These are phyloP conservation scores for Tauraco erythrolophus DNA, from an alignment of 2,113 vertebrate genomes.

Conservation along the genomic window DNA sequence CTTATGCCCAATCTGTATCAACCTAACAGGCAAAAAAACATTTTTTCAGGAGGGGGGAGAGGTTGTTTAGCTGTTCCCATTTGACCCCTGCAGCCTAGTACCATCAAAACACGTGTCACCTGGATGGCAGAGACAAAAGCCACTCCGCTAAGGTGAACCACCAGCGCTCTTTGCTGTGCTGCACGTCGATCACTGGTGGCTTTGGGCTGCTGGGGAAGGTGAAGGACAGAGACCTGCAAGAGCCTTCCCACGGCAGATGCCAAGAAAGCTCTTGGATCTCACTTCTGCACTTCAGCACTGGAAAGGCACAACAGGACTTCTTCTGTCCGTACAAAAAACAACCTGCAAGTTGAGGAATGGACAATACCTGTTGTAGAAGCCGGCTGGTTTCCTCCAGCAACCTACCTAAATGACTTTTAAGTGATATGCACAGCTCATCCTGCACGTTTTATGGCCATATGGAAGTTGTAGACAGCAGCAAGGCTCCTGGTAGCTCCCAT, in stretches of 20 bases:
- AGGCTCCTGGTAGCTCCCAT: background rate
- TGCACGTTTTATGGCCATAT: background rate
- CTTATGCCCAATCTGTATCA: background rate
- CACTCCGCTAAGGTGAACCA: rapidly evolving
- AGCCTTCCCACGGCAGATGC: background rate
- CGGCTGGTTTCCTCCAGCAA: background rate
- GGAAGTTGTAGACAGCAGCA: background rate
- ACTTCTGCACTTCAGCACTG: rapidly evolving
- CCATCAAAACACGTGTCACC: rapidly evolving
- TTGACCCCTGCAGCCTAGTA: no score
- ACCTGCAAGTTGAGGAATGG: background rate
- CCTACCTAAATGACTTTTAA: background rate
- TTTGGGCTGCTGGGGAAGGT: background rate
- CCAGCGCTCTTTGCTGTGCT: rapidly evolving
- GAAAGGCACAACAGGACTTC: background rate
- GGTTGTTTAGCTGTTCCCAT: background rate
- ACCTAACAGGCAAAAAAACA: background rate
- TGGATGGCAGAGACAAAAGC: background rate
- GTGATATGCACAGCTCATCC: rapidly evolving
- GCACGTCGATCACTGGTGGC: rapidly evolving
- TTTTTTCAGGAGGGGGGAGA: no score
- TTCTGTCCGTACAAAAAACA: background rate
- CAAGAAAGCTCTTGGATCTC: background rate
- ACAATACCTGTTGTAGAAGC: background rate
- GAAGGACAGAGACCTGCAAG: background rate